A percentile compares a stretch with the other conserved stretches of the same genome.
These are phyloP conservation scores for Heliothis subflexa DNA, from an alignment of 1,140 invertebrate species.

Conservation along the genomic window DNA sequence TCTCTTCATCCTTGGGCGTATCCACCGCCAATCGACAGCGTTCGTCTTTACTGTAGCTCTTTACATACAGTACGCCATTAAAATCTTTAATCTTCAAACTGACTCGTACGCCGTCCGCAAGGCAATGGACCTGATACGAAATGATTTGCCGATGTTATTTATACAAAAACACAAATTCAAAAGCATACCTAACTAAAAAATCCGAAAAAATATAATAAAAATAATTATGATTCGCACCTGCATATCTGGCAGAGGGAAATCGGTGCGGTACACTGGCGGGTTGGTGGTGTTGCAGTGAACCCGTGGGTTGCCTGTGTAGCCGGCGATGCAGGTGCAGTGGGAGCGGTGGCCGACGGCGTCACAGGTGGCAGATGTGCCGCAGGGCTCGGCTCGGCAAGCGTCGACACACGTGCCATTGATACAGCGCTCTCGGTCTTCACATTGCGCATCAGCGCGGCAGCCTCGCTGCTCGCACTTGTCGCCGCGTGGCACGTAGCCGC, in stretches of 20 bases:
- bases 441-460: conserved; percentile 92
- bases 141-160: neutral
- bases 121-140: conserved; percentile 89
- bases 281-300: conserved; percentile 87
- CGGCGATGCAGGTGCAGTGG: conserved; percentile 91
- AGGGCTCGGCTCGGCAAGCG: conserved; percentile 90
- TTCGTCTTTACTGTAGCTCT: conserved; percentile 97
- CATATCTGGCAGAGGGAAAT: conserved; percentile 95
- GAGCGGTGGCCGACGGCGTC: conserved; percentile 92
- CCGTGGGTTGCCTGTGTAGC: conserved; percentile 90
- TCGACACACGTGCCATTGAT: conserved; percentile 90
- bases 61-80: conserved; percentile 97
- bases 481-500: conserved; percentile 91
- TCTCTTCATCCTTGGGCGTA: conserved; percentile 89
- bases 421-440: conserved; percentile 92
- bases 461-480: conserved; percentile 93
- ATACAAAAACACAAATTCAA: neutral
- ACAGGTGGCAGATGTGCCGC: conserved; percentile 93
- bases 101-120: conserved; percentile 96
- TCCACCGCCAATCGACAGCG: conserved; percentile 94
- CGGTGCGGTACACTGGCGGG: conserved; percentile 88
- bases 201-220: neutral
- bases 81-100: conserved; percentile 94
- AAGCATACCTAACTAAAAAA: no score
- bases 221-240: conserved; percentile 85